Percentiles rank a stretch among this genome's conserved stretches.
Conservation (phyloP, 2,797 vertebrate genomes). For the Enteromius paludinosus region DNA sequence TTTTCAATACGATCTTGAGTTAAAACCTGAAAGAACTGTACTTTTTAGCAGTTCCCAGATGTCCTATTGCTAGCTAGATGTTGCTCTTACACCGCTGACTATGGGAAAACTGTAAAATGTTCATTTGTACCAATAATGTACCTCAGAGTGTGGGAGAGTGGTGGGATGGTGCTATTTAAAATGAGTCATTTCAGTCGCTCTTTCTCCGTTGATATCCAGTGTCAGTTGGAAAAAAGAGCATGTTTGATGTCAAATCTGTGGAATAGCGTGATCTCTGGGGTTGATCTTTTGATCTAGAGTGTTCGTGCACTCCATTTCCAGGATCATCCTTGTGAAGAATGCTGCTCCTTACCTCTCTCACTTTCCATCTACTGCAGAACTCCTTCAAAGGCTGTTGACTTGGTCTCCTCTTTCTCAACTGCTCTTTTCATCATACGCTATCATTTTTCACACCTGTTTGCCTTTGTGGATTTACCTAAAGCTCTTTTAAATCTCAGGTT, state of each 20-base stretch:
- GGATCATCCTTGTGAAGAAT: slow-evolving; percentile 64
- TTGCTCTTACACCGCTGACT: not conserved
- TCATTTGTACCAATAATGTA: slow-evolving; percentile 29
- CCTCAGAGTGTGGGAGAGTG: slow-evolving; percentile 36
- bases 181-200: not conserved
- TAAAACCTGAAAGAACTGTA: not conserved
- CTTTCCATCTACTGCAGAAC: slow-evolving; percentile 14
- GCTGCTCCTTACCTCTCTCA: slow-evolving; percentile 5
- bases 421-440: slow-evolving; percentile 16
- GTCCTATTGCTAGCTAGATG: not conserved
- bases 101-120: slow-evolving; percentile 17
- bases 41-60: not conserved
- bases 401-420: slow-evolving; percentile 35
- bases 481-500: slow-evolving; percentile 80
- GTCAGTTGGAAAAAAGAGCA: not conserved
- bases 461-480: slow-evolving; percentile 53
- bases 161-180: slow-evolving; percentile 51
- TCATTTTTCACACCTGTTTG: slow-evolving; percentile 64
- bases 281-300: slow-evolving; percentile 20
- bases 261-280: slow-evolving; percentile 1
- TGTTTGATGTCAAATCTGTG: not conserved
- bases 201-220: slow-evolving; percentile 5
- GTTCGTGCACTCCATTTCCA: slow-evolving; percentile 6
- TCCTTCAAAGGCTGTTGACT: slow-evolving; percentile 42
- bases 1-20: not conserved